Evolutionary conservation across 2,888 invertebrate species (phyloP), one percentile per base, ranked within the genome.

Genomic region (Mythimna ferrago): DNA sequence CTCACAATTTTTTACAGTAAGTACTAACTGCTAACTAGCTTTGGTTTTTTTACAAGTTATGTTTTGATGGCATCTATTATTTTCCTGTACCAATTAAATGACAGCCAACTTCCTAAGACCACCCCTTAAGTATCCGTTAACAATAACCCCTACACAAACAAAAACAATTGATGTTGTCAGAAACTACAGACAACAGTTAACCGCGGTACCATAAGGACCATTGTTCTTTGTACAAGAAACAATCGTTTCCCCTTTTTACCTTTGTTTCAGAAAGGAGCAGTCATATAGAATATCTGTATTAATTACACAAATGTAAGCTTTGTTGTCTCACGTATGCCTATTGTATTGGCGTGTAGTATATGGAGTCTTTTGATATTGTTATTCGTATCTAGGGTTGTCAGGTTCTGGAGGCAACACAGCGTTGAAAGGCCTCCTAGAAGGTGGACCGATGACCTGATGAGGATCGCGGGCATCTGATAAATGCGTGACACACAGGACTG

Each of bases 301-400:
- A 83, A 83, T 83, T 80, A 73, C 71, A 83, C 75, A 80, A 72
- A 81, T 81, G 69, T 73, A n/a, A 61, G 73, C 81, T 81, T 77
- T 78, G 77, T 81, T 73, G 70, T 65, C 67, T 72, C 35, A n/a
- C 21, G 26, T 70, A 65, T 60, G 61, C 38, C 76, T 76, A 71
- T 83, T 84, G 79, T 81, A 73, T 63, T 71, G 71, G 62, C 57
- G 32, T 58, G 26, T 63, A 19, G 60, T 64, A 61, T 68, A 60
- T 71, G 63, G 38, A 58, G 58, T 61, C 73, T 76, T 73, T 71
- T 62, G 68, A 64, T 64, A 74, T 73, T 53, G 19, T 73, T 74
- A 60, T 80, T 61, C 35, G 32, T 21, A 16, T 11, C 11, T 21
- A 41, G 61, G 61, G 60, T 60, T 60, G 60, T 11, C 60, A n/a